phyloP scores from a whole-genome alignment of 2,888 invertebrate species.

The Elysia crispata region DNA sequence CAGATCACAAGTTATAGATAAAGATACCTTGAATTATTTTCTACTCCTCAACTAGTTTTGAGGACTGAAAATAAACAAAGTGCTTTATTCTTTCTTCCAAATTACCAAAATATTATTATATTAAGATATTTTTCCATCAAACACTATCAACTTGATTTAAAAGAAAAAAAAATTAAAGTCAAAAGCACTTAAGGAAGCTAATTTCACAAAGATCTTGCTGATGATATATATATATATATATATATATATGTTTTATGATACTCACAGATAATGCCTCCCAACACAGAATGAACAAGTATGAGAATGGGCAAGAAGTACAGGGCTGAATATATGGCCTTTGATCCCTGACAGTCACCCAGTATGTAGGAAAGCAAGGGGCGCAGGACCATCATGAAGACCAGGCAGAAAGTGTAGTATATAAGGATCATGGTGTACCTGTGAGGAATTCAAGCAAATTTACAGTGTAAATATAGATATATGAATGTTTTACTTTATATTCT shows the following conservation, averaged over 20 bases:
- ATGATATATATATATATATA: too few relatives aligned
- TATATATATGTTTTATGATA: slow-evolving; percentile 34
- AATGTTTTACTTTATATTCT: too few relatives aligned
- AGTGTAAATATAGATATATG: neutral
- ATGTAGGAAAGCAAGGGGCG: slow-evolving; percentile 85
- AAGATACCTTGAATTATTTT: too few relatives aligned
- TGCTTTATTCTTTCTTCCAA: too few relatives aligned
- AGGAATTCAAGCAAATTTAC: slow-evolving; percentile 55
- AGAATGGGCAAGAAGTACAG: slow-evolving; percentile 95
- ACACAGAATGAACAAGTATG: slow-evolving; percentile 89
- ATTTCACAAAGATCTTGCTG: too few relatives aligned
- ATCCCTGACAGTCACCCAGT: slow-evolving; percentile 74
- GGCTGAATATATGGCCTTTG: slow-evolving; percentile 90
- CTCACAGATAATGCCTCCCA: slow-evolving; percentile 92
- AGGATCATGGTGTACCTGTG: slow-evolving; percentile 93
- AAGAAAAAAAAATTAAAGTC: too few relatives aligned
- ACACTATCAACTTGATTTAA: too few relatives aligned
- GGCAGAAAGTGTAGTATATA: slow-evolving; percentile 90
- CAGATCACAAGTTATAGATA: too few relatives aligned
- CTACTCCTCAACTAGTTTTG: too few relatives aligned
- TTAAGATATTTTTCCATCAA: neutral
- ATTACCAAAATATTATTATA: too few relatives aligned
- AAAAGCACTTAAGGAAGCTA: too few relatives aligned
- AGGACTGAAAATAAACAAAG: neutral
- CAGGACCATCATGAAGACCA: slow-evolving; percentile 87